Conservation (phyloP, 2,888 invertebrate genomes). For the Barypeithes pellucidus region DNA sequence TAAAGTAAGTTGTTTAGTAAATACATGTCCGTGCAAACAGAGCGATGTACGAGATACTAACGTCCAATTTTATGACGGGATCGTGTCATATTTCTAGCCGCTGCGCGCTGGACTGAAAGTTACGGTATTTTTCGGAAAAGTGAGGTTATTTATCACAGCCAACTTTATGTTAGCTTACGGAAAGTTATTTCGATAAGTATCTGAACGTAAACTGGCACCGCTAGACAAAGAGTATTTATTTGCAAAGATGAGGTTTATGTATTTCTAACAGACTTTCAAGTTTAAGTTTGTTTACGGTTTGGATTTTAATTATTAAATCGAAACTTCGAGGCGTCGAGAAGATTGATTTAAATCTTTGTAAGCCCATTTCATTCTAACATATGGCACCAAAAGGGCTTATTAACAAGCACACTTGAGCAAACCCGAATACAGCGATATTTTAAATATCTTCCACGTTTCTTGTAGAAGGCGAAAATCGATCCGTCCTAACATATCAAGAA, state of each 20-base stretch:
- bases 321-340: no score
- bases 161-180: conserved; percentile 5
- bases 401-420: no score
- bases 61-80: conserved; percentile 53
- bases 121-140: conserved; percentile 40
- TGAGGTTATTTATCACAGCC: conserved; percentile 26
- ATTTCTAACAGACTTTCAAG: not conserved
- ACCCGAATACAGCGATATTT: no score
- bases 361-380: no score
- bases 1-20: conserved; percentile 1
- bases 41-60: conserved; percentile 39
- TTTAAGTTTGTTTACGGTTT: not conserved
- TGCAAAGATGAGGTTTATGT: not conserved
- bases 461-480: no score
- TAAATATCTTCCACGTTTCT: no score
- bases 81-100: conserved; percentile 53
- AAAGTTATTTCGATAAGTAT: conserved; percentile 7
- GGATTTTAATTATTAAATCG: no score
- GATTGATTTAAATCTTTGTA: no score
- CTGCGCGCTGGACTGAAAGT: conserved; percentile 51
- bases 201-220: conserved; percentile 3
- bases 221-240: not conserved
- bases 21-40: conserved; percentile 32
- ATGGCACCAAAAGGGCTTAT: no score
- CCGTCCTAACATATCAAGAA: no score